Evolutionary conservation across 2,888 invertebrate genomes (phyloP).

Genomic region (Cosmorhoe ocellata): DNA sequence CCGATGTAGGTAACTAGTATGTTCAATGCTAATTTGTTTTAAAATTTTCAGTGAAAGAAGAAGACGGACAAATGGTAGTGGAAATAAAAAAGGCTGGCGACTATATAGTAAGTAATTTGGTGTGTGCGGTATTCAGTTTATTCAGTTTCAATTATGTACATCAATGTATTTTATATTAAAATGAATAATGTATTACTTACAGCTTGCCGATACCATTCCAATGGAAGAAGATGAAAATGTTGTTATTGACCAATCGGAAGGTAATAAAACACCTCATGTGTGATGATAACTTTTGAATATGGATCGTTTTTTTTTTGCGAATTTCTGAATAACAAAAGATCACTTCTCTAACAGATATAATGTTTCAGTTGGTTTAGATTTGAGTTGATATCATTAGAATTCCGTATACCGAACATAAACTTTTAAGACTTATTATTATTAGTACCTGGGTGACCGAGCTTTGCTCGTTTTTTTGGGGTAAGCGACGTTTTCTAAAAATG

Average conservation of each 20-base stretch:
- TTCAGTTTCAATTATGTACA: too few relatives aligned
- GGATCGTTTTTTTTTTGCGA: background rate
- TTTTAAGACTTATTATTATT: too few relatives aligned
- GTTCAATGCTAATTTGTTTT: background rate
- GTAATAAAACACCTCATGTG: constrained; percentile 6
- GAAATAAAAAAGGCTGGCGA: constrained; percentile 70
- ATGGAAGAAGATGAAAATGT: constrained; percentile 21
- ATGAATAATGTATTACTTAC: constrained; percentile 2
- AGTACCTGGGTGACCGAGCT: too few relatives aligned
- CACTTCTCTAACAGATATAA: too few relatives aligned
- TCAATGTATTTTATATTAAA: too few relatives aligned
- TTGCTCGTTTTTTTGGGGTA: too few relatives aligned
- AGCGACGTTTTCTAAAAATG: too few relatives aligned
- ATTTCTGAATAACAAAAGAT: too few relatives aligned
- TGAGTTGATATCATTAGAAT: too few relatives aligned
- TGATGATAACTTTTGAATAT: background rate
- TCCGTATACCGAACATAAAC: too few relatives aligned
- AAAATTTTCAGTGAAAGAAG: constrained; percentile 65
- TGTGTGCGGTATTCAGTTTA: background rate
- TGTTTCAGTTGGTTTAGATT: too few relatives aligned
- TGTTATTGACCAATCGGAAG: constrained; percentile 24
- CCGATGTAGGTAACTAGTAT: background rate
- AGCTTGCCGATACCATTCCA: constrained; percentile 20
- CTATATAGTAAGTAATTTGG: constrained; percentile 56
- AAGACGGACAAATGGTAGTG: constrained; percentile 68